Evolutionary conservation across 2,113 vertebrate genomes (phyloP), one percentile per base, ranked within the genome.

Genomic region (Amia ocellicauda): DNA sequence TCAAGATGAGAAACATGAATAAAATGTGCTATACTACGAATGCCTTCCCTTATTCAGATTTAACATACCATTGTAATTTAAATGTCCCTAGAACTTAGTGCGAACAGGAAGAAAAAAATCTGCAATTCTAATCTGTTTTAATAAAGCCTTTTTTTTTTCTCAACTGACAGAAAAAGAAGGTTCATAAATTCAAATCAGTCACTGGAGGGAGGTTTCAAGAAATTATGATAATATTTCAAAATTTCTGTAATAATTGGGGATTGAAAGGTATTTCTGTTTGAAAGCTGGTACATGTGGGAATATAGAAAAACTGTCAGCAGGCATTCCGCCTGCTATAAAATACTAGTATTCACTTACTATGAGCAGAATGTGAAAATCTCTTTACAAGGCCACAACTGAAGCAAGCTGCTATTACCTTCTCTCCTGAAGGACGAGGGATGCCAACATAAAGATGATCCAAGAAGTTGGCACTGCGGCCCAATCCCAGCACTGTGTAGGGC

Each of bases 381-480:
- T 53, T 16, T 9, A 13, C 9, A 53, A 7, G 22, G 5, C 11
- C 8, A 54, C 20, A 7, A 54, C n/a, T 16, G 14, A 14, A 36
- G 5, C 11, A 9, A 17, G n/a, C 13, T 14, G 51, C 45, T 24
- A 54, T 63, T 57, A 95, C 97, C 89, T 83, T 92, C 71, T 90
- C 88, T 78, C 93, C 92, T 0, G 80, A 62, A 24, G 90, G 91
- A 24, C 91, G 90, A 43, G 96, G 96, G 71, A 98, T 98, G 62
- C 97, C 96, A 13, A 99, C 96, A 2, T 82, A 94, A 23, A 98
- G 82, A 75, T 98, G 96, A 73, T 98, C 94, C 0, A 98, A 91
- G 83, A 99, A 98, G 81, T 98, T 99, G 61, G 97, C 95, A 10
- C 96, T 98, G 49, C 95, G 93, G 20, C 96, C 96, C 59, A 99